Conservation (phyloP, 2,797 vertebrate species). For the Trichosurus vulpecula region DNA sequence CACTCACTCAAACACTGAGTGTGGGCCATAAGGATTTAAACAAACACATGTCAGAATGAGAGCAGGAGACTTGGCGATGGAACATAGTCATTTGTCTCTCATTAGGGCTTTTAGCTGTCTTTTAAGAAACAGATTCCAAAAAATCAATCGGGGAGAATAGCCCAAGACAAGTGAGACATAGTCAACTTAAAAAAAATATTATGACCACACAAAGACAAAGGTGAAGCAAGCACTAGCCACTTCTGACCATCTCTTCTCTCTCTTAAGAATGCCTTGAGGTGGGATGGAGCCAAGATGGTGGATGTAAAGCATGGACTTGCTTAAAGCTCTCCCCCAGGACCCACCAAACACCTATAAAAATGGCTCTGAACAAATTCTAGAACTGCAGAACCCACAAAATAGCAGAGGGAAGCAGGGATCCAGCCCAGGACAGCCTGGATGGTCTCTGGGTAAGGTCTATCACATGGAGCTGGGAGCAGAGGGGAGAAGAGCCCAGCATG, state of each 20-base stretch:
- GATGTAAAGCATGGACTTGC: no score
- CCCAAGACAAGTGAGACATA: background rate
- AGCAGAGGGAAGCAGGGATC: no score
- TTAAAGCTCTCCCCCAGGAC: no score
- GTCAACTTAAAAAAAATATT: background rate
- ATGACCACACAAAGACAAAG: background rate
- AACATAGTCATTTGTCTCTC: background rate
- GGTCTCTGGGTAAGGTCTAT: no score
- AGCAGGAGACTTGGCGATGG: background rate
- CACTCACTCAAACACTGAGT: background rate
- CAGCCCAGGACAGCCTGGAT: no score
- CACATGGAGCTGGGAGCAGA: no score
- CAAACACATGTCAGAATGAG: background rate
- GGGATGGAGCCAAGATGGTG: no score
- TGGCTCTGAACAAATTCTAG: no score
- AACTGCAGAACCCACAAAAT: no score
- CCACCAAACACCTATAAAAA: no score
- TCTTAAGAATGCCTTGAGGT: background rate
- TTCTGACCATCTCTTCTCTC: background rate
- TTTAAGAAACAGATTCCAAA: conserved; percentile 39
- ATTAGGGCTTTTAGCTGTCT: conserved; percentile 18
- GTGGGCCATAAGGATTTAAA: background rate
- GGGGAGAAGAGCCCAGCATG: no score
- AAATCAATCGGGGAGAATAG: background rate
- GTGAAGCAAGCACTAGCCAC: background rate